Evolutionary conservation across 2,888 invertebrate genomes (phyloP).

Genomic region (Sisyra terminalis): DNA sequence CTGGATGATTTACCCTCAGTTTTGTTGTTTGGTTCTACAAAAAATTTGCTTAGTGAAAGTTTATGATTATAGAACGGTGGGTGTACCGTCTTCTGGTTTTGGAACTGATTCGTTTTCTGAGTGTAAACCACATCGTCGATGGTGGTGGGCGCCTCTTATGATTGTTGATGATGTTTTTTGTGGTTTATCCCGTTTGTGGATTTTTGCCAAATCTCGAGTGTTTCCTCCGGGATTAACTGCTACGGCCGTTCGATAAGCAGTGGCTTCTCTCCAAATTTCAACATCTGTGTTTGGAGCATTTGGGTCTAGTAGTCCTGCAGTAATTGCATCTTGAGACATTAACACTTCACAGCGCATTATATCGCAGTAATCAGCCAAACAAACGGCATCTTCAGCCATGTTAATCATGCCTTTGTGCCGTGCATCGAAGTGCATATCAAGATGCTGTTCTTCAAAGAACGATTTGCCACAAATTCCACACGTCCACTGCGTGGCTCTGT

Average conservation of each 20-base stretch:
- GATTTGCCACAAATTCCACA: conserved; percentile 84
- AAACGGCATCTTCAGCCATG: conserved; percentile 81
- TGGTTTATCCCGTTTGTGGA: conserved; percentile 12
- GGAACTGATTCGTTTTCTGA: neutral
- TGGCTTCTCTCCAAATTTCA: conserved; percentile 68
- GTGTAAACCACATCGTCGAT: conserved; percentile 3
- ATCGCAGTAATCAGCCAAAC: conserved; percentile 88
- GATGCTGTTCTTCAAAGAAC: conserved; percentile 73
- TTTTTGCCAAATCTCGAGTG: conserved; percentile 23
- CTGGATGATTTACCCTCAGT: neutral
- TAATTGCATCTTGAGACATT: conserved; percentile 50
- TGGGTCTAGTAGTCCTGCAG: conserved; percentile 48
- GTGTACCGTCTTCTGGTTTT: no score
- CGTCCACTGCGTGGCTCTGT: conserved; percentile 77
- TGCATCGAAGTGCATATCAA: conserved; percentile 80
- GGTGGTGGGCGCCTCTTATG: neutral
- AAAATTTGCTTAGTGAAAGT: no score
- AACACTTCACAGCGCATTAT: conserved; percentile 85
- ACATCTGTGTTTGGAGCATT: conserved; percentile 57
- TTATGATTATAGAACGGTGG: no score
- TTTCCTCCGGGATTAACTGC: conserved; percentile 22
- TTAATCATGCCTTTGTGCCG: conserved; percentile 50
- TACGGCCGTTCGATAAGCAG: conserved; percentile 47
- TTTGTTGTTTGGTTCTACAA: conserved; percentile 1
- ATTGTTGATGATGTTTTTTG: neutral